Evolutionary conservation across 2,797 vertebrate species (phyloP).

Genomic region (Gambelia wislizenii): DNA sequence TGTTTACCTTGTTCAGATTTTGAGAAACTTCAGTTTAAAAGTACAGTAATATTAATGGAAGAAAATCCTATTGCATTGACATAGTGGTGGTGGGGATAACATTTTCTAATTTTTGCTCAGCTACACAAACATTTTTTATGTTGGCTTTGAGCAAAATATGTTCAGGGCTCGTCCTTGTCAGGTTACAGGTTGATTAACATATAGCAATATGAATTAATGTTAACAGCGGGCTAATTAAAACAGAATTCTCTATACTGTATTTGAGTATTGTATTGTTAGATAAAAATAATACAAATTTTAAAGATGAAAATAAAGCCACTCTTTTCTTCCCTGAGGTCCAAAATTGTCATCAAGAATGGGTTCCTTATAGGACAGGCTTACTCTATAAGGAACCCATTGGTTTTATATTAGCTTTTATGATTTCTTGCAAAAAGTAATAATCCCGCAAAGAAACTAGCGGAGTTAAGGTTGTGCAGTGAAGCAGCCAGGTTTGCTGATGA

Average conservation of each 20-base stretch:
- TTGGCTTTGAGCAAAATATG: background rate
- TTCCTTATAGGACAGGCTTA: background rate
- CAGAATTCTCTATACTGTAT: background rate
- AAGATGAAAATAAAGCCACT: background rate
- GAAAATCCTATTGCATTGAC: background rate
- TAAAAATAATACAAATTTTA: background rate
- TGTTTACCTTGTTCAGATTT: background rate
- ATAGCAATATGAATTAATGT: background rate
- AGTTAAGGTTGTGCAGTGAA: background rate
- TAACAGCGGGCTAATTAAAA: background rate
- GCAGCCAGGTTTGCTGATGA: background rate
- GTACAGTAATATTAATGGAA: background rate
- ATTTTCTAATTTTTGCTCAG: background rate
- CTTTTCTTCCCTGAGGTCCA: background rate
- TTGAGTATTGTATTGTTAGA: background rate
- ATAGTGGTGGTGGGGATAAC: too few relatives aligned
- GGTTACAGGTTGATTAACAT: background rate
- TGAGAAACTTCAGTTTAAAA: background rate
- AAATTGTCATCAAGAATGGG: background rate
- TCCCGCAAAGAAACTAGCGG: background rate
- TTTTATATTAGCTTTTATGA: background rate
- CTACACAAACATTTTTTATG: background rate
- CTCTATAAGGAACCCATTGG: background rate
- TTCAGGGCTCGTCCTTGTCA: background rate
- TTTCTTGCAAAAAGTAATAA: background rate